Evolutionary conservation across 2,113 vertebrate species (phyloP), one percentile per base, ranked within the genome.

Genomic region (Ploceus nigricollis): DNA sequence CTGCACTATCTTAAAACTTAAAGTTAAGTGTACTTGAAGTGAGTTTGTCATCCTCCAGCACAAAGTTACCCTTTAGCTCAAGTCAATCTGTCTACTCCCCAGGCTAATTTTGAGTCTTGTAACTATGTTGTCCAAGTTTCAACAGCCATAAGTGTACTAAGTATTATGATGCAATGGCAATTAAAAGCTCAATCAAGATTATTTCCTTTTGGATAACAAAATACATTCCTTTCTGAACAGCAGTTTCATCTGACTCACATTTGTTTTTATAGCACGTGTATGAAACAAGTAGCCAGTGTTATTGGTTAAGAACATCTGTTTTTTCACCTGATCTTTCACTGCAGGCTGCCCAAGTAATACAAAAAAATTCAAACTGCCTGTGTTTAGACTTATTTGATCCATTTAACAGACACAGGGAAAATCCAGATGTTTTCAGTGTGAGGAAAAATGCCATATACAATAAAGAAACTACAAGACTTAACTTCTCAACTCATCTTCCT

Each of bases 221-320:
- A 86, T 1, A 40, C 83, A 87, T 87, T 92, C 87, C 84, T 82
- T 87, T 94, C 87, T 57, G 50, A 87, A 79, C 17, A 82, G 54
- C 66, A 90, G 70, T 85, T 94, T 79, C 37, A 82, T 71, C 76
- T 95, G 89, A 96, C 84, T 96, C 87, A 68, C 47, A 73, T 70
- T 87, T 85, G 73, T 50, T 95, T 87, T 50, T 47, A 69, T 9
- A 60, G 61, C 61, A 82, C 14, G 2, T 13, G 13, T 60, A 31
- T 17, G 8, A 64, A 89, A 90, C 51, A 91, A 92, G 58, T 61
- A 85, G 73, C n/a, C 37, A 58, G 44, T 37, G 35, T 39, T 53
- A 65, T 24, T 91, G 80, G 31, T 40, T 90, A 91, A 72, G 20
- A 78, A 79, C 35, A 87, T 48, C 37, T 79, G 65, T 12, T 89